Evolutionary conservation across 2,797 vertebrate genomes (phyloP).

Genomic region (Alca torda): DNA sequence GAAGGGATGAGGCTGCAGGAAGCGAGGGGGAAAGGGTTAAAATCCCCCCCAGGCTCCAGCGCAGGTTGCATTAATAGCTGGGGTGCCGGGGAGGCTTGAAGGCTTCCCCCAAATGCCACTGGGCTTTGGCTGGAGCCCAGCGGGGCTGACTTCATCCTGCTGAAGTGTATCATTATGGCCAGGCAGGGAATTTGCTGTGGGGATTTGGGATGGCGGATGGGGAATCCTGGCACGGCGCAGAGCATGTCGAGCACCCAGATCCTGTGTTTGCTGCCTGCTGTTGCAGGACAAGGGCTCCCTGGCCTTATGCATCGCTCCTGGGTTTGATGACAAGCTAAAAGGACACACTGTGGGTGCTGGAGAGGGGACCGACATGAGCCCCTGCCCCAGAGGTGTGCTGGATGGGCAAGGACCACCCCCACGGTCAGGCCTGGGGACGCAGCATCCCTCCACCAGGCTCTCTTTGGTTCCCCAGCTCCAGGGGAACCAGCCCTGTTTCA

Average conservation of each 20-base stretch:
- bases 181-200: neutral
- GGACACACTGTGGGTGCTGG: neutral
- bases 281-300: neutral
- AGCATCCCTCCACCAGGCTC: accelerated
- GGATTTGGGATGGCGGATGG: neutral
- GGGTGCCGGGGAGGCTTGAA: neutral
- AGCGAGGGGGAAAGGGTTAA: neutral
- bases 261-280: neutral
- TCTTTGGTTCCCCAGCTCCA: neutral
- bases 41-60: neutral
- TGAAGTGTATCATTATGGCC: conserved; percentile 13
- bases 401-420: accelerated
- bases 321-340: neutral
- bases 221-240: neutral
- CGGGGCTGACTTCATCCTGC: neutral
- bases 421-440: neutral
- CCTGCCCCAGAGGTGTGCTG: neutral
- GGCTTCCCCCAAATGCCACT: neutral
- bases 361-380: neutral
- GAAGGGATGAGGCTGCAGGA: neutral
- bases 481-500: neutral
- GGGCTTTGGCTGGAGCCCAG: neutral
- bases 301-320: neutral
- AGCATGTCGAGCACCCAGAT: neutral
- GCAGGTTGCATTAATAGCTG: neutral